Evolutionary conservation across 2,113 vertebrate species (phyloP).

Genomic region (Struthidea cinerea): DNA sequence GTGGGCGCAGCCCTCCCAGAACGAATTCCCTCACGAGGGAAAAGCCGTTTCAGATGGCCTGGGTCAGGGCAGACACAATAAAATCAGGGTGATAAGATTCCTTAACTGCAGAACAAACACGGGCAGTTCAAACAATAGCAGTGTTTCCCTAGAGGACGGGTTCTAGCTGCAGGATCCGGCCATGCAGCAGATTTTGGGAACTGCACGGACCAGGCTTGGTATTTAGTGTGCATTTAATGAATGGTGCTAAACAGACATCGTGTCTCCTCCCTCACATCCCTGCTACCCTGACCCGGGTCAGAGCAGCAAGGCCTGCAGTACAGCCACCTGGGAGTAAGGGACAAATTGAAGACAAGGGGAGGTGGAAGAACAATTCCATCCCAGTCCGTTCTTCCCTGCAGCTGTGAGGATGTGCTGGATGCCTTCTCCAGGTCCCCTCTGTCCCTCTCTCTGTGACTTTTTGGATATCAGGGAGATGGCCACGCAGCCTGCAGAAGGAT

Average conservation of each 20-base stretch:
- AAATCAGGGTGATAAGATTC: slow-evolving; percentile 6
- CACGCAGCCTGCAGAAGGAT: neutral
- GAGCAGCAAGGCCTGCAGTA: neutral
- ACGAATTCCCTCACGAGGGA: neutral
- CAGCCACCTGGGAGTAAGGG: neutral
- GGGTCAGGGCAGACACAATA: neutral
- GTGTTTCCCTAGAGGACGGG: neutral
- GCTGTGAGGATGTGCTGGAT: neutral
- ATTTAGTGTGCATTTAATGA: neutral
- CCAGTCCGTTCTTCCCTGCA: neutral
- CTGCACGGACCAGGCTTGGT: neutral
- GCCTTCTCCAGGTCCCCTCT: neutral
- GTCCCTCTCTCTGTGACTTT: neutral
- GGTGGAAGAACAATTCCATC: neutral
- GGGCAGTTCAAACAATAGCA: neutral
- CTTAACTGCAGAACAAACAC: slow-evolving; percentile 35
- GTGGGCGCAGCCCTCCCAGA: neutral
- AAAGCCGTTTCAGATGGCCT: neutral
- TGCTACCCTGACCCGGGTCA: neutral
- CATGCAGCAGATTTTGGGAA: neutral
- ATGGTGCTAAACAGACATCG: neutral
- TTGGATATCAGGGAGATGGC: neutral
- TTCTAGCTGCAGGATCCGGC: neutral
- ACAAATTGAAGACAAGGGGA: neutral
- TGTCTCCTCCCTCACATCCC: neutral